These are phyloP conservation scores for Anser brachyrhynchus DNA, from an alignment of 2,113 vertebrate genomes.

Conservation along the genomic window DNA sequence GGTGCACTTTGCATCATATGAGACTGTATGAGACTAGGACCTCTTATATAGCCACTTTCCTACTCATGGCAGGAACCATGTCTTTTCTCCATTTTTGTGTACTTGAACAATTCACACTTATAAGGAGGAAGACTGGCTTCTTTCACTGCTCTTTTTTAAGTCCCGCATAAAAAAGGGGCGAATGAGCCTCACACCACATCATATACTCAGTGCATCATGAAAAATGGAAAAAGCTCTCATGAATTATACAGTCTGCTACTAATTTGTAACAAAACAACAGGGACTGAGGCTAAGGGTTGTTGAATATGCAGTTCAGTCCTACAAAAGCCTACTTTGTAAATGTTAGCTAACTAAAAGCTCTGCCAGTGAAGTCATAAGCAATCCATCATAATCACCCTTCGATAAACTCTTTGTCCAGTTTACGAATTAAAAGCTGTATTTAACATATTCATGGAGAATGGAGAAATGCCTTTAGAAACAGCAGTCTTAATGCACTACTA, in stretches of 20 bases:
- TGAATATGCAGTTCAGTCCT: neutral
- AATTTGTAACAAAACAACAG: neutral
- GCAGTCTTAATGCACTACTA: slow-evolving; percentile 20
- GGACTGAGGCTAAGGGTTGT: neutral
- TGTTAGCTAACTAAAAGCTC: slow-evolving; percentile 41
- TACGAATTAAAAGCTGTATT: slow-evolving; percentile 47
- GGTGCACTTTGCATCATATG: neutral
- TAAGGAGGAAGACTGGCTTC: neutral
- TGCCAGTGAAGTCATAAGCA: slow-evolving; percentile 44
- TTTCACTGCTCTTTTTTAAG: neutral
- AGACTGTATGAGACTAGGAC: neutral
- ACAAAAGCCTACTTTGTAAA: slow-evolving; percentile 35
- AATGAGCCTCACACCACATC: neutral
- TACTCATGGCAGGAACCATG: neutral
- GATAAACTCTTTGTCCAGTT: slow-evolving; percentile 21
- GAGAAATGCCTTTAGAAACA: slow-evolving; percentile 34
- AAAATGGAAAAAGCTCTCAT: neutral
- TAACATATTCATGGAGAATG: slow-evolving; percentile 11
- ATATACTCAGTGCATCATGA: neutral
- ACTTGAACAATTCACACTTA: neutral
- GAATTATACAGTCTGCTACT: neutral
- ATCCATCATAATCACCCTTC: slow-evolving; percentile 29
- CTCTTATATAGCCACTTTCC: neutral
- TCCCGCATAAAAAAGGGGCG: neutral
- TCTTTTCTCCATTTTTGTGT: neutral